phyloP scores from a whole-genome alignment of 2,113 vertebrate genomes.

The Crotophaga sulcirostris region DNA sequence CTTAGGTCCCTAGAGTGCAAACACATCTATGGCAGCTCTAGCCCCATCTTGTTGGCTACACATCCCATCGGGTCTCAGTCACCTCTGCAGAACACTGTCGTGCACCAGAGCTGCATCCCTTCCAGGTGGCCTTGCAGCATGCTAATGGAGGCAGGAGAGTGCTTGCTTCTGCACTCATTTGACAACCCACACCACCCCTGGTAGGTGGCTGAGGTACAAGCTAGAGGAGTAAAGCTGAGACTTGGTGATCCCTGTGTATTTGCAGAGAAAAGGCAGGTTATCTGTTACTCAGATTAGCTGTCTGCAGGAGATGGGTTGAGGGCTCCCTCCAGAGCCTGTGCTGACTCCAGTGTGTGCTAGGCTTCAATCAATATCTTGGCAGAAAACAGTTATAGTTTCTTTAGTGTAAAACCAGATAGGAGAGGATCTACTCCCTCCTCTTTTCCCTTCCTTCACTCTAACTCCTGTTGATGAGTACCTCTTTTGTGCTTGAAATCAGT shows the following conservation, averaged over 20 bases:
- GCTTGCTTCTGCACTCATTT: background rate
- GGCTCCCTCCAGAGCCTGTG: background rate
- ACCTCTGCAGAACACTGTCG: background rate
- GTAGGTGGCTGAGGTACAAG: fast-evolving
- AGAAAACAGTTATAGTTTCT: background rate
- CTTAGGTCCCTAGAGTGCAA: background rate
- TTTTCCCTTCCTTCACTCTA: background rate
- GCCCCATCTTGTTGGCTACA: fast-evolving
- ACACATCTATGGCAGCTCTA: fast-evolving
- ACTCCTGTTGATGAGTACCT: background rate
- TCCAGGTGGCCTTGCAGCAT: fast-evolving
- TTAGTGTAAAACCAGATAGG: background rate
- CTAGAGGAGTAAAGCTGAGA: background rate
- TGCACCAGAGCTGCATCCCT: background rate
- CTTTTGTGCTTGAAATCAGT: background rate
- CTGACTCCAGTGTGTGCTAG: background rate
- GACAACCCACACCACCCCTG: background rate
- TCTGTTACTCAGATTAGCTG: background rate
- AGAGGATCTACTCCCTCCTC: background rate
- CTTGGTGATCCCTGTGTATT: background rate
- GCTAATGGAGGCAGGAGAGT: fast-evolving
- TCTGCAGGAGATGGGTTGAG: background rate
- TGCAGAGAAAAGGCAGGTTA: background rate
- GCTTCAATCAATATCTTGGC: background rate
- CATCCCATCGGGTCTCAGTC: background rate